Evolutionary conservation across 1,140 invertebrate species (phyloP).

Genomic region (Drosophila arizonae): DNA sequence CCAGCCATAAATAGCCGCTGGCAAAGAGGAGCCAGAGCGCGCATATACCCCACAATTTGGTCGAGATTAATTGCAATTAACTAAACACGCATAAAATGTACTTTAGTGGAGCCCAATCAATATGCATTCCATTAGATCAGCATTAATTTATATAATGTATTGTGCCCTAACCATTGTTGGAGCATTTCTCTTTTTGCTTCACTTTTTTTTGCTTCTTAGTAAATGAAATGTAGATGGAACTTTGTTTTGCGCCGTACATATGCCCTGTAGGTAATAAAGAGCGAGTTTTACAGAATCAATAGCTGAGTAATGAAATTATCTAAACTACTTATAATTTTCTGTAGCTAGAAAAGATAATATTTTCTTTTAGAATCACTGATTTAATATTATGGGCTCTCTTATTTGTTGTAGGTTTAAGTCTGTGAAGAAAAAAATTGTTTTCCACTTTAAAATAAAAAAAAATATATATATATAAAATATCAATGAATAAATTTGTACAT

Average conservation of each 20-base stretch:
- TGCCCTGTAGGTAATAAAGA: constrained; percentile 3
- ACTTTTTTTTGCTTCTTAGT: neutral
- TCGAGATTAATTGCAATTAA: constrained; percentile 73
- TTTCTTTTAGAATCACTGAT: too few species aligned
- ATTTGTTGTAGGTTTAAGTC: too few species aligned
- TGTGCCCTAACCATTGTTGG: constrained; percentile 58
- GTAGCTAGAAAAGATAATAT: too few species aligned
- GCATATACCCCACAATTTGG: constrained; percentile 2
- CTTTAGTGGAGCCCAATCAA: constrained; percentile 59
- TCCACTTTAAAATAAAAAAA: too few species aligned
- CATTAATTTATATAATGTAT: constrained; percentile 81
- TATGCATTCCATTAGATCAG: constrained; percentile 78
- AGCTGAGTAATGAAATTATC: too few species aligned
- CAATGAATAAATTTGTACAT: too few species aligned
- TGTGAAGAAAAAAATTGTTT: too few species aligned
- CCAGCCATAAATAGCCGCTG: constrained; percentile 11
- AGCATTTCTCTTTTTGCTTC: neutral
- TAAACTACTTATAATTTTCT: too few species aligned
- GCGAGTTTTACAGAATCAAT: too few species aligned
- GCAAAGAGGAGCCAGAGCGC: neutral
- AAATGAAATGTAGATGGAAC: constrained; percentile 1
- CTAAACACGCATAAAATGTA: constrained; percentile 63
- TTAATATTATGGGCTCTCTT: too few species aligned
- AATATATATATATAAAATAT: too few species aligned
- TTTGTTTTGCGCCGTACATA: neutral